phyloP scores from a whole-genome alignment of 2,888 invertebrate genomes.

The Adelognathus sp. region DNA sequence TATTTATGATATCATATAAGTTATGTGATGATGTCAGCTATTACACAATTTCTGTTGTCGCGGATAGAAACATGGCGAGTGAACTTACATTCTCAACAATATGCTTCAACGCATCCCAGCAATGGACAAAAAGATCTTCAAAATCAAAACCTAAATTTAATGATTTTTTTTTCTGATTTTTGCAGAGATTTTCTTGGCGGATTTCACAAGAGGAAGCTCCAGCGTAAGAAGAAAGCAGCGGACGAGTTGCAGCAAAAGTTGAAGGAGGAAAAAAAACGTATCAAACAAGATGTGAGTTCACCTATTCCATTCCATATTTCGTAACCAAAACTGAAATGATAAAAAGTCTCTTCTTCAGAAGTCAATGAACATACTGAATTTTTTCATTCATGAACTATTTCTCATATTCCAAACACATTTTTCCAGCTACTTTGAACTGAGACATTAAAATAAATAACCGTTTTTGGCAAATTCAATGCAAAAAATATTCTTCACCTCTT shows the following conservation, averaged over 20 bases:
- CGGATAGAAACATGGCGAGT: no score
- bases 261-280: constrained; percentile 89
- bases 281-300: constrained; percentile 87
- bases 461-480: no score
- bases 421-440: neutral
- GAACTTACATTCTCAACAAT: no score
- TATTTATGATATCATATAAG: no score
- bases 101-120: no score
- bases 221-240: constrained; percentile 89
- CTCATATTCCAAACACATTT: neutral
- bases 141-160: neutral
- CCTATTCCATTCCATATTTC: neutral
- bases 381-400: neutral
- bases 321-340: no score
- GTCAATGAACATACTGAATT: no score
- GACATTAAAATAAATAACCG: no score
- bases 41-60: no score
- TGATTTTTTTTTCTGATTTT: constrained; percentile 53
- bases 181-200: constrained; percentile 90
- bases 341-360: no score
- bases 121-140: neutral
- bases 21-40: no score
- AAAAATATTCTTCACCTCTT: no score
- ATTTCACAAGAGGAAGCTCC: constrained; percentile 90
- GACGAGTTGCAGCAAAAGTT: constrained; percentile 87